Conservation (phyloP, 2,113 vertebrate genomes). For the Ceyx margarethae region DNA sequence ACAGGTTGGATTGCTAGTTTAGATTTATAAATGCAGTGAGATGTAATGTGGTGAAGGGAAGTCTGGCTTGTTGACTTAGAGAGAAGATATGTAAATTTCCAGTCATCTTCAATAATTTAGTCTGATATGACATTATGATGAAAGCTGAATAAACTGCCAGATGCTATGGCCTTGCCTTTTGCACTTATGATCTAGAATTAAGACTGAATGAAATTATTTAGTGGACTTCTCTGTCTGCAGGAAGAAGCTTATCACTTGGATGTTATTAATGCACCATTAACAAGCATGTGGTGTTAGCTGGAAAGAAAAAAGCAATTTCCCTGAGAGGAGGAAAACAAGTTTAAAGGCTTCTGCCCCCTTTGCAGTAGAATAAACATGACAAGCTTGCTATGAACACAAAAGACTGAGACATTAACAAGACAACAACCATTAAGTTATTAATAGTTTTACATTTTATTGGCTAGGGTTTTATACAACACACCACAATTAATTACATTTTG, state of each 20-base stretch:
- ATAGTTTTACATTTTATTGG: slow-evolving; percentile 14
- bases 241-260: background rate
- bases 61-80: slow-evolving; percentile 15
- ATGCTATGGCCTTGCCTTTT: background rate
- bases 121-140: slow-evolving; percentile 4
- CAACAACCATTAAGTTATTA: slow-evolving; percentile 17
- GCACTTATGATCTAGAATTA: background rate
- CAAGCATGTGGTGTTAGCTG: background rate
- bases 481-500: slow-evolving; percentile 35
- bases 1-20: background rate
- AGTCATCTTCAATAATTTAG: slow-evolving; percentile 45
- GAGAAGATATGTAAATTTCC: slow-evolving; percentile 26
- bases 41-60: background rate
- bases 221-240: background rate
- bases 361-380: background rate
- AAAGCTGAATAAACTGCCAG: slow-evolving; percentile 21
- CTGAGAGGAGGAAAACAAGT: background rate
- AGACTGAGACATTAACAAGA: slow-evolving; percentile 3
- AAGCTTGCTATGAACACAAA: slow-evolving; percentile 7
- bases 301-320: slow-evolving; percentile 11
- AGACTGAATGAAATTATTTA: slow-evolving; percentile 17
- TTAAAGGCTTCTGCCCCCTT: slow-evolving; percentile 7
- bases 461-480: background rate
- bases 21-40: background rate
- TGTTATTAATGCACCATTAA: slow-evolving; percentile 40